A percentile compares a stretch with the other conserved stretches of the same genome.
Conservation (phyloP, 2,797 vertebrate species). For the Bryconaethiops microstoma region DNA sequence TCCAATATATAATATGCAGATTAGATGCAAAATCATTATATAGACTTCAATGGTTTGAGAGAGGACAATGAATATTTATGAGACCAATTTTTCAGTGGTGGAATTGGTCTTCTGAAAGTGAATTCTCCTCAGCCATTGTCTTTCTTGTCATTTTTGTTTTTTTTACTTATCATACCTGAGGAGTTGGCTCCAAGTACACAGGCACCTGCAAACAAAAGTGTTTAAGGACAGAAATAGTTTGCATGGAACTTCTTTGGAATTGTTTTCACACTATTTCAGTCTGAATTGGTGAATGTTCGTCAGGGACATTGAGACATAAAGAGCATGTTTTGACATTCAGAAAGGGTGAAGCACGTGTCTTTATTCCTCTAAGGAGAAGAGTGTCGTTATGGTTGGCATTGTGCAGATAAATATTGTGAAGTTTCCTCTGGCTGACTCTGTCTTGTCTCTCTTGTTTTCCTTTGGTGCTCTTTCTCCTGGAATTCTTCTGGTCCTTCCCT, state of each 20-base stretch:
- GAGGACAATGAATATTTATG: conserved; percentile 49
- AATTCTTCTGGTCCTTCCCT: conserved; percentile 33
- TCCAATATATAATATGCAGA: conserved; percentile 44
- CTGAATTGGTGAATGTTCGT: neutral
- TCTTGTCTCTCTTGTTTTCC: conserved; percentile 4
- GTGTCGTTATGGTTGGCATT: neutral
- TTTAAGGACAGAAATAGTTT: neutral
- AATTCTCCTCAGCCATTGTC: neutral
- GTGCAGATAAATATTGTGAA: neutral
- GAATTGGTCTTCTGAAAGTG: conserved; percentile 18
- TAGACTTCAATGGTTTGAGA: conserved; percentile 48
- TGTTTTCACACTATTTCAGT: neutral
- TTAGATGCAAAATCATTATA: conserved; percentile 47
- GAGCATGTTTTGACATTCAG: neutral
- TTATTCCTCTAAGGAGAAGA: neutral
- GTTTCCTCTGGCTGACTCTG: conserved; percentile 30
- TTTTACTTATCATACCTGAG: neutral
- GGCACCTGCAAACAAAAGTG: neutral
- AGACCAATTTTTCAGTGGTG: conserved; percentile 18
- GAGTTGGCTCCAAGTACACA: neutral
- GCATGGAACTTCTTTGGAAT: neutral
- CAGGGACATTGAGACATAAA: neutral
- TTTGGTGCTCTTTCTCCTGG: conserved; percentile 30
- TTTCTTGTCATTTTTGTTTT: neutral
- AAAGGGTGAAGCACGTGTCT: neutral